Evolutionary conservation across 2,888 invertebrate species (phyloP).

Genomic region (Drosophila putrida): DNA sequence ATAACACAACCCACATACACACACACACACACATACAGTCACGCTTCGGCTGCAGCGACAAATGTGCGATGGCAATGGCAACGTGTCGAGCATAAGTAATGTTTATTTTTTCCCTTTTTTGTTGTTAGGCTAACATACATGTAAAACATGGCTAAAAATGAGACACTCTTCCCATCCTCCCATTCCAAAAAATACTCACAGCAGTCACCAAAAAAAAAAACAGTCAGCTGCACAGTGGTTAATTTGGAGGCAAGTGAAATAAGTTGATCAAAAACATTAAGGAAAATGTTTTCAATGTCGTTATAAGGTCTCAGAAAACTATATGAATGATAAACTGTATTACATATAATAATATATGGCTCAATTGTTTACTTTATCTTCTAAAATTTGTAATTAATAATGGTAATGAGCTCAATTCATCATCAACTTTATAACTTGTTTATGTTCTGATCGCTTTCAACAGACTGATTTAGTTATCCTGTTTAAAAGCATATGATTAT

Average conservation of each 20-base stretch:
- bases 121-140: constrained; percentile 26
- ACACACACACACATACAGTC: constrained; percentile 27
- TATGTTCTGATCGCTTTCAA: no score
- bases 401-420: no score
- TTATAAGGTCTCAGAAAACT: no score
- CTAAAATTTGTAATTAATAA: no score
- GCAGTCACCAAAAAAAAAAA: constrained; percentile 35
- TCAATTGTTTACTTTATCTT: no score
- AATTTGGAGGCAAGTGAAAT: constrained; percentile 1
- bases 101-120: constrained; percentile 58
- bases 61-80: constrained; percentile 33
- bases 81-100: constrained; percentile 76
- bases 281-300: not conserved
- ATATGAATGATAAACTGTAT: no score
- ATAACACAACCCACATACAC: constrained; percentile 23
- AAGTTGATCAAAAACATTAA: not conserved
- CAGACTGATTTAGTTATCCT: no score
- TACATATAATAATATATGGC: no score
- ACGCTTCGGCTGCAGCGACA: constrained; percentile 59
- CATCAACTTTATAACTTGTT: no score
- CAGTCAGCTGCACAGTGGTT: constrained; percentile 10
- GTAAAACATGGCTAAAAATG: constrained; percentile 52
- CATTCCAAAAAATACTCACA: constrained; percentile 13
- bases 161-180: not conserved
- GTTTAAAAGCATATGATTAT: no score